phyloP scores from a whole-genome alignment of 2,797 vertebrate genomes.

The Pangasius djambal region DNA sequence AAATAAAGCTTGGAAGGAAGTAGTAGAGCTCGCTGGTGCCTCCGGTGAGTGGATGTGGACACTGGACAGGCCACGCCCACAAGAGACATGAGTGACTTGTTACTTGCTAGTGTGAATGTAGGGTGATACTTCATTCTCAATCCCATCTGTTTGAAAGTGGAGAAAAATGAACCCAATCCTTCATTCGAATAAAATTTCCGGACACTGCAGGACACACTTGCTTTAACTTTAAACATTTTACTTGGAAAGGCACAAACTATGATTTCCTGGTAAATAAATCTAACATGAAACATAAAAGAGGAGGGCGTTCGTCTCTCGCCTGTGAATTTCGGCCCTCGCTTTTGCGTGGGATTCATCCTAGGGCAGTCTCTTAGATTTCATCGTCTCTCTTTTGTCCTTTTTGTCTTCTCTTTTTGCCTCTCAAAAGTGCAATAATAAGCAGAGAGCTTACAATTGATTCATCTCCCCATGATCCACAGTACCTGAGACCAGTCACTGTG shows the following conservation, averaged over 20 bases:
- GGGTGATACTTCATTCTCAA: neutral
- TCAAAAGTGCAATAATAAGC: slow-evolving; percentile 82
- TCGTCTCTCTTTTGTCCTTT: slow-evolving; percentile 66
- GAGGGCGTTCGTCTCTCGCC: slow-evolving; percentile 68
- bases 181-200: neutral
- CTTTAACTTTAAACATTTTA: slow-evolving; percentile 84
- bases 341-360: slow-evolving; percentile 70
- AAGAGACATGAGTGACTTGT: neutral
- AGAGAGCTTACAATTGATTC: slow-evolving; percentile 75
- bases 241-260: slow-evolving; percentile 88
- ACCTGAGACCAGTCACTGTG: slow-evolving; percentile 83
- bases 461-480: slow-evolving; percentile 78
- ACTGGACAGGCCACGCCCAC: neutral
- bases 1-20: neutral
- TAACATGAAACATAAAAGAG: slow-evolving; percentile 79
- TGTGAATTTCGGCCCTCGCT: slow-evolving; percentile 70
- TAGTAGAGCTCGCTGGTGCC: no score
- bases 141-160: neutral
- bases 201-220: slow-evolving; percentile 65
- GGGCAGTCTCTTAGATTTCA: slow-evolving; percentile 76
- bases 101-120: neutral
- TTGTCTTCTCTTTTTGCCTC: slow-evolving; percentile 51
- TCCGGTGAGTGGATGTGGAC: neutral
- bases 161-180: neutral
- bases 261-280: slow-evolving; percentile 85